Base-by-base conservation (phyloP, 2,113 vertebrate species). In the Mormyrus lacerda region DNA sequence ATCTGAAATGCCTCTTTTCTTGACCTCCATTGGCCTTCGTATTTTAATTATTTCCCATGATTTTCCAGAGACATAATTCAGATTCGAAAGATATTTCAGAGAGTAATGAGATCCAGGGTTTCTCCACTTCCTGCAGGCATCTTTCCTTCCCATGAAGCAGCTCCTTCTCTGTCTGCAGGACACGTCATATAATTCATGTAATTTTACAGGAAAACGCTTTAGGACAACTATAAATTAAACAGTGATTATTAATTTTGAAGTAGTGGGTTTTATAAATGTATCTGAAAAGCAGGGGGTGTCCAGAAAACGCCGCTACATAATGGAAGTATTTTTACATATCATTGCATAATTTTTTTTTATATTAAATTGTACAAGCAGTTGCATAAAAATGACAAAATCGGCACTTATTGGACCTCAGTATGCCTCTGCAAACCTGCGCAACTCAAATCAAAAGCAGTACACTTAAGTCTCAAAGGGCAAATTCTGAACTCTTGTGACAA, bases 221-320 rank as follows among this genome's bases (percentile, higher is more conserved):
- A 85, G 44, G 42, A 85, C 45, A 48, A 47, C 42, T 85, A 48
- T 85, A 48, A 85, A 85, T 85, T 44, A 79, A 76, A 88, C 35
- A 47, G 65, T 47, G 19, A 69, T 47, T 61, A 76, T 31, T 65
- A n/a, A 45, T 17, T 87, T 51, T 51, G 35, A 58, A 44, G 13
- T 13, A 3, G n/a, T 35, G 48, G 51, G 17, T 48, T 85, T 85
- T 27, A 44, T 44, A 85, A 85, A 85, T 45, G 82, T n/a, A 31
- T 61, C 50, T 53, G 53, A 39, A 13, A 55, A 53, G 51, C 35
- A 35, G 47, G 19, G 19, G 24, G n/a, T 31, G 61, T 65, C 24
- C 61, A 65, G n/a, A 65, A 65, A 65, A 27, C 11, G 61, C n/a
- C 0, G 61, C 61, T 69, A 13, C 31, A 69, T 69, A 69, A 69